Evolutionary conservation across 2,888 invertebrate species (phyloP), one percentile per base, ranked within the genome.

Genomic region (Abscondita cerata): DNA sequence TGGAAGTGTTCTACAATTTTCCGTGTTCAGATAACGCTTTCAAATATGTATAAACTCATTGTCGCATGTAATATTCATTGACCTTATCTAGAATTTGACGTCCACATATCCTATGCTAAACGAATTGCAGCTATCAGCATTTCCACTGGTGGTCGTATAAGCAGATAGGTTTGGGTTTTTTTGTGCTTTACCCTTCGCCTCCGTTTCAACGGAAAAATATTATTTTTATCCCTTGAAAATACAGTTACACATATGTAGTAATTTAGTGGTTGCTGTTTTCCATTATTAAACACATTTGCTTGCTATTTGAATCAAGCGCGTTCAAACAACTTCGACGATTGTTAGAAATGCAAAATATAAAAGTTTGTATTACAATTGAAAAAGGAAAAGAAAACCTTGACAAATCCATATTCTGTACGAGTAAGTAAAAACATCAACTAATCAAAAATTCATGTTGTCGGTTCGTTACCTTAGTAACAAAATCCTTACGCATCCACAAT

Each of bases 31-130:
- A 46, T 46, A 44, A 44, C 54, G 19, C 16, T 34, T 41, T 34
- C 33, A 31, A 31, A n/a, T 4, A 9, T 54, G 34, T 19, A 54
- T 19, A 54, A 54, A 34, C 54, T 38, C 54, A 46, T 54, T 54
- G 46, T 54, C 13, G 18, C 34, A 19, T 46, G 54, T 54, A 33
- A 54, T 54, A 36, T 16, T 54, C 34, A 44, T 54, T 54, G 33
- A 34, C 12, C 33, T 44, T 54, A 54, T 54, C 54, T 44, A 18
- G 18, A 15, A 19, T 44, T 18, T 44, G 44, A 44, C 44, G 34
- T 51, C 16, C 25, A 31, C 13, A 13, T 25, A 48, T 48, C 18
- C 34, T n/a, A 34, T 51, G 33, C 15, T 16, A 34, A 51, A 16
- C 34, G 36, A 51, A 51, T 51, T 33, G 50, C n/a, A 51, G 50